A percentile compares a stretch with the other conserved stretches of the same genome.
phyloP scores from a whole-genome alignment of 35 echinoderm and acorn worm genomes.

The Hemicentrotus pulcherrimus region DNA sequence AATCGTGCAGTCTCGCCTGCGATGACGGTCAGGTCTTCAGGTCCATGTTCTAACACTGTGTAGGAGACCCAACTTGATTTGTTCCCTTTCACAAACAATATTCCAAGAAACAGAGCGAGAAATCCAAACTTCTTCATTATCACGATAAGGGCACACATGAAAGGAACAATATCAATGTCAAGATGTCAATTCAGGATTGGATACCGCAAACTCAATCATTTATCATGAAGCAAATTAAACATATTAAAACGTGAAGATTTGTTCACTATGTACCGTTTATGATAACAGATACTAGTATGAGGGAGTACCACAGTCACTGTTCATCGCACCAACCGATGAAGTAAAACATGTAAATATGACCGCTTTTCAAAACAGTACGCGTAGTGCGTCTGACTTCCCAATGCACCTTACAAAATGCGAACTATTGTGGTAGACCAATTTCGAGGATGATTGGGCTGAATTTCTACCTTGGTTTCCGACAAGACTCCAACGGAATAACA shows the following conservation, averaged over 20 bases:
- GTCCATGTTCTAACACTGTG: slow-evolving; percentile 28
- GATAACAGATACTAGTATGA: not conserved
- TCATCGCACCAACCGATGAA: too few species aligned
- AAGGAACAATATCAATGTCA: not conserved
- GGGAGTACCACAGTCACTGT: too few species aligned
- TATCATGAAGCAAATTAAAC: not conserved
- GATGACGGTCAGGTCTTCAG: not conserved
- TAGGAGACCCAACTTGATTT: not conserved
- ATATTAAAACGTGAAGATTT: not conserved
- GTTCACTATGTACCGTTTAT: not conserved
- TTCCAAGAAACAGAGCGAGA: not conserved
- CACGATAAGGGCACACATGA: not conserved
- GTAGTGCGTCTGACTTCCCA: not conserved
- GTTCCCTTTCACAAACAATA: not conserved
- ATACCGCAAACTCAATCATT: not conserved
- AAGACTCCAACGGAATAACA: slow-evolving; percentile 6
- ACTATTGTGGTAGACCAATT: not conserved
- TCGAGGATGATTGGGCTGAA: not conserved
- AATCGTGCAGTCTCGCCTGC: slow-evolving; percentile 27
- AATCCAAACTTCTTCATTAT: not conserved
- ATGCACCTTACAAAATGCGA: not conserved
- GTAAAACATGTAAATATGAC: not conserved
- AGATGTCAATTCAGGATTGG: not conserved
- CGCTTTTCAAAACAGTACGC: not conserved
- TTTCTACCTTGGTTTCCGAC: not conserved